phyloP scores from a whole-genome alignment of 1,140 invertebrate species.

The Drosophila ercepeae region DNA sequence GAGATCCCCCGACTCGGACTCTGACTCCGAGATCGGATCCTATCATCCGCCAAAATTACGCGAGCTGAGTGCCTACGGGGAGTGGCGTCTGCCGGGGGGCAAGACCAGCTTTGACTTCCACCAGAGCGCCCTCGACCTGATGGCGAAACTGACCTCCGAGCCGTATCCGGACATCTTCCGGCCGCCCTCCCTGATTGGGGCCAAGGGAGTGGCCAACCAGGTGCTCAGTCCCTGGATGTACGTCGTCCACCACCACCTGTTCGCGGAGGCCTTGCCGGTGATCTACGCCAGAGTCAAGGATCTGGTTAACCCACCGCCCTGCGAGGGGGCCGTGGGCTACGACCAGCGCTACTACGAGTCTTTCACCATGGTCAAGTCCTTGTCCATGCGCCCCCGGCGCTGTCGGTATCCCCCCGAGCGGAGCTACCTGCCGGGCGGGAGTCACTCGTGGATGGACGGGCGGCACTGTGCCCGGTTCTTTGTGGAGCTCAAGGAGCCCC shows the following conservation, averaged over 20 bases:
- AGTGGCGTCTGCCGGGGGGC: neutral
- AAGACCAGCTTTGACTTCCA: neutral
- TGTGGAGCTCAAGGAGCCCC: neutral
- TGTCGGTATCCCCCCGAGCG: neutral
- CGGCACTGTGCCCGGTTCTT: neutral
- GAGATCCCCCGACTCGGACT: neutral
- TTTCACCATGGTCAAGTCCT: neutral
- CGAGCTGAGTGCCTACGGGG: neutral
- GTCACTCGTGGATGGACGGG: neutral
- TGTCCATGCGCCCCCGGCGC: neutral
- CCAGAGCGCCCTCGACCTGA: neutral
- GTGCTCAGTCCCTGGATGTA: neutral
- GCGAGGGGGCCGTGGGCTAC: constrained; percentile 7
- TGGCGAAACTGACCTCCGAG: neutral
- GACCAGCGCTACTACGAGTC: constrained; percentile 1
- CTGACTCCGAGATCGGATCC: neutral
- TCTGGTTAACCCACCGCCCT: neutral
- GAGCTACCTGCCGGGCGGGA: neutral
- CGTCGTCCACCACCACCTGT: neutral
- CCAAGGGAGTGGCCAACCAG: neutral
- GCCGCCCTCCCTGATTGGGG: neutral
- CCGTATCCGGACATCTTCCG: neutral
- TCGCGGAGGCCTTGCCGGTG: neutral
- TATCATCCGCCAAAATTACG: neutral
- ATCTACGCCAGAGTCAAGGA: neutral